phyloP scores from a whole-genome alignment of 2,888 invertebrate genomes.

The Limenitis arthemis region DNA sequence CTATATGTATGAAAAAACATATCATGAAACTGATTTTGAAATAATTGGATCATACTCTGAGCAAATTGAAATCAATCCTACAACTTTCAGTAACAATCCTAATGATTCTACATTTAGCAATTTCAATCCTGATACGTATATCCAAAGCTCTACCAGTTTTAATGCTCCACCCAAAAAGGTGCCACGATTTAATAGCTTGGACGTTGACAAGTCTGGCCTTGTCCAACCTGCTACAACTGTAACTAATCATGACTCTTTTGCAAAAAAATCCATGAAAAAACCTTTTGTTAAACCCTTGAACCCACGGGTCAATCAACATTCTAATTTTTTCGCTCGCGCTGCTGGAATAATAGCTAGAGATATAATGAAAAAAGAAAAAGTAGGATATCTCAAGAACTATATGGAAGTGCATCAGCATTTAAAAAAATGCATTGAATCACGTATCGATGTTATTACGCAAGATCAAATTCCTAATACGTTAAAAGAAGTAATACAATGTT shows the following conservation, averaged over 20 bases:
- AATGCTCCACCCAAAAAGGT: neutral
- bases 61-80: neutral
- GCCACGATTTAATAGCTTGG: too few relatives aligned
- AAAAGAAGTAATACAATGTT: conserved; percentile 17
- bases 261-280: neutral
- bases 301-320: neutral
- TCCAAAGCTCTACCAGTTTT: neutral
- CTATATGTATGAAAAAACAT: neutral
- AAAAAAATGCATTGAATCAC: conserved; percentile 23
- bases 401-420: conserved; percentile 9
- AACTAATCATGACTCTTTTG: neutral
- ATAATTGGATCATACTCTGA: conserved; percentile 1
- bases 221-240: too few relatives aligned
- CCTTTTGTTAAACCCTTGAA: neutral
- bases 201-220: too few relatives aligned
- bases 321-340: conserved; percentile 11
- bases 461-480: conserved; percentile 9
- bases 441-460: conserved; percentile 27
- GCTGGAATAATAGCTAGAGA: conserved; percentile 11
- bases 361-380: conserved; percentile 4
- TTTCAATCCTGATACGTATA: conserved; percentile 3
- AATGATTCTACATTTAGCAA: conserved; percentile 9
- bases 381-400: neutral
- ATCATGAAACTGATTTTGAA: neutral
- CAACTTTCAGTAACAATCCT: conserved; percentile 8